Conservation (phyloP, 92 coral and sea anemone genomes). For the Epizoanthus rinbou region DNA sequence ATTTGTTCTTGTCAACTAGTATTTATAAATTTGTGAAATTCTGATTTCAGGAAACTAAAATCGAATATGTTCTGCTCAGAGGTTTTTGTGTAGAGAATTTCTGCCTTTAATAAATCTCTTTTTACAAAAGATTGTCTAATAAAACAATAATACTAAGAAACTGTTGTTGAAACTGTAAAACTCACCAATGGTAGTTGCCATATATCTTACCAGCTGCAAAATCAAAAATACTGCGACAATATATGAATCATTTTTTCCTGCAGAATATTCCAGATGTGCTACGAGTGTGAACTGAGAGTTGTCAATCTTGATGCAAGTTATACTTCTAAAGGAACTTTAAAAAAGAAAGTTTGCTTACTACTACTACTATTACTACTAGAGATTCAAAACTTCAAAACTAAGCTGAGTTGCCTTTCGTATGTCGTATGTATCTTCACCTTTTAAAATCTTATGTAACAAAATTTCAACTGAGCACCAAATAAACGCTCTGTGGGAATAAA, state of each 20-base stretch:
- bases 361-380: too few species aligned
- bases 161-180: too few species aligned
- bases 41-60: background rate
- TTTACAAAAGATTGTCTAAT: background rate
- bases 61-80: background rate
- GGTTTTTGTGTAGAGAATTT: background rate
- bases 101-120: background rate
- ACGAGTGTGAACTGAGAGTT: background rate
- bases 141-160: too few species aligned
- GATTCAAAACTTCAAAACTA: background rate
- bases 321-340: background rate
- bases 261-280: background rate
- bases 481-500: background rate
- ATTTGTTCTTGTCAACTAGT: slow-evolving; percentile 11
- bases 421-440: background rate
- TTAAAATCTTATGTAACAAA: background rate
- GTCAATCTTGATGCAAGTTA: background rate
- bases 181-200: too few species aligned
- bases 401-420: background rate
- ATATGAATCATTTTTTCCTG: background rate
- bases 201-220: too few species aligned
- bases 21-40: slow-evolving; percentile 34
- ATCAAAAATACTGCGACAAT: background rate
- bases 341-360: too few species aligned
- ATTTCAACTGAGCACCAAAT: background rate